phyloP scores from a whole-genome alignment of 2,888 invertebrate species.

The Cotesia congregata region DNA sequence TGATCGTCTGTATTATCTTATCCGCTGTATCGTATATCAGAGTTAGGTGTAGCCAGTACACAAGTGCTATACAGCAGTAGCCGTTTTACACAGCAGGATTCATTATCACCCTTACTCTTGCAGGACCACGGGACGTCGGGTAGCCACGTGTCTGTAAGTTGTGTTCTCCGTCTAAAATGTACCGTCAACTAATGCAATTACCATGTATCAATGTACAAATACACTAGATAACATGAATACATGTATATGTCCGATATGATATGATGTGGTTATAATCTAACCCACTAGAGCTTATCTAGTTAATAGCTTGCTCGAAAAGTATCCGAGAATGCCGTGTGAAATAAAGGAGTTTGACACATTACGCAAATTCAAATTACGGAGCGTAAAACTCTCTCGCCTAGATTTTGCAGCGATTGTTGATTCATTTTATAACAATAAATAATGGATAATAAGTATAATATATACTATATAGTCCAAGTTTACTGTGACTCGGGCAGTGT shows the following conservation, averaged over 20 bases:
- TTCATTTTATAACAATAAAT: neutral
- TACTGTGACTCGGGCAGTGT: conserved; percentile 24
- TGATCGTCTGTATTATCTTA: conserved; percentile 1
- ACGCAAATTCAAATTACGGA: neutral
- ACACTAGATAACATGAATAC: conserved; percentile 18
- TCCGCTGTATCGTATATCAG: neutral
- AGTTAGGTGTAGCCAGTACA: neutral
- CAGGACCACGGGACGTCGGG: conserved; percentile 24
- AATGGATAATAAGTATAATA: neutral
- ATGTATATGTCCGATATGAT: no score
- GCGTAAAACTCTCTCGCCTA: neutral
- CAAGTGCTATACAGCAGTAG: neutral
- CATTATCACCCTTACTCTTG: conserved; percentile 37
- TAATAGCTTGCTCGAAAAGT: conserved; percentile 7
- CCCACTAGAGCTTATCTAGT: conserved; percentile 11
- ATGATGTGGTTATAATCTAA: conserved; percentile 11
- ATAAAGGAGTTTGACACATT: conserved; percentile 26
- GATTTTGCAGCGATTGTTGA: no score
- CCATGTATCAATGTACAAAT: conserved; percentile 48
- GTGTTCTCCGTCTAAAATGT: conserved; percentile 31
- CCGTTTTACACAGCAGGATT: conserved; percentile 39
- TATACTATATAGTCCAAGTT: neutral
- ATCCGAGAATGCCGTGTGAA: conserved; percentile 21
- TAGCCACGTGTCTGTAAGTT: conserved; percentile 38
- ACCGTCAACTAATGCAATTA: conserved; percentile 49